Conservation (phyloP, 2,888 invertebrate species). For the Brenthis ino region DNA sequence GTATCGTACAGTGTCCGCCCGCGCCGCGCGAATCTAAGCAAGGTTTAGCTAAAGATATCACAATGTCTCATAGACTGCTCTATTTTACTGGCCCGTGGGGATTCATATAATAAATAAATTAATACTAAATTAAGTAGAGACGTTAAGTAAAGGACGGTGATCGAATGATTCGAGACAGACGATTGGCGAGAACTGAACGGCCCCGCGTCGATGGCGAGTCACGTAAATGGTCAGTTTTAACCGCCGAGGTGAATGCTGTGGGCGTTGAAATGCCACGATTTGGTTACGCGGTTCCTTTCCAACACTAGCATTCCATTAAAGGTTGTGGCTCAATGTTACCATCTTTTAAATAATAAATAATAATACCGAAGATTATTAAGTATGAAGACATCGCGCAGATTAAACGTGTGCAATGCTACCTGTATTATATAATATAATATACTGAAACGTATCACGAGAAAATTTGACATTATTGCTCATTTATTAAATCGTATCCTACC, state of each 20-base stretch:
- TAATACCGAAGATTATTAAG: slow-evolving; percentile 40
- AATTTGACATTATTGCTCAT: slow-evolving; percentile 32
- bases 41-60: slow-evolving; percentile 73
- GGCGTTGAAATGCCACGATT: slow-evolving; percentile 67
- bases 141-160: slow-evolving; percentile 77
- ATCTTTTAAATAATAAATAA: slow-evolving; percentile 39
- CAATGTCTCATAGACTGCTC: slow-evolving; percentile 78
- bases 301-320: slow-evolving; percentile 34
- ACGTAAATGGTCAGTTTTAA: too few relatives aligned
- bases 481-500: slow-evolving; percentile 21
- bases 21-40: slow-evolving; percentile 40
- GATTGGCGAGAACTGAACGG: slow-evolving; percentile 60
- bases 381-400: slow-evolving; percentile 33
- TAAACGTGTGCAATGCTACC: slow-evolving; percentile 31
- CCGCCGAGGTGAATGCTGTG: slow-evolving; percentile 72
- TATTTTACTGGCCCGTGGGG: slow-evolving; percentile 78
- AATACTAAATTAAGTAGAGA: slow-evolving; percentile 79
- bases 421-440: slow-evolving; percentile 22
- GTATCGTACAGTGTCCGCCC: slow-evolving; percentile 43
- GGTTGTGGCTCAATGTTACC: slow-evolving; percentile 46
- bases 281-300: slow-evolving; percentile 48
- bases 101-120: slow-evolving; percentile 68
- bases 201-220: slow-evolving; percentile 10
- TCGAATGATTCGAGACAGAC: slow-evolving; percentile 48
- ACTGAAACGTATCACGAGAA: slow-evolving; percentile 29